Conservation (phyloP, 2,113 vertebrate genomes). For the Chroicocephalus ridibundus region DNA sequence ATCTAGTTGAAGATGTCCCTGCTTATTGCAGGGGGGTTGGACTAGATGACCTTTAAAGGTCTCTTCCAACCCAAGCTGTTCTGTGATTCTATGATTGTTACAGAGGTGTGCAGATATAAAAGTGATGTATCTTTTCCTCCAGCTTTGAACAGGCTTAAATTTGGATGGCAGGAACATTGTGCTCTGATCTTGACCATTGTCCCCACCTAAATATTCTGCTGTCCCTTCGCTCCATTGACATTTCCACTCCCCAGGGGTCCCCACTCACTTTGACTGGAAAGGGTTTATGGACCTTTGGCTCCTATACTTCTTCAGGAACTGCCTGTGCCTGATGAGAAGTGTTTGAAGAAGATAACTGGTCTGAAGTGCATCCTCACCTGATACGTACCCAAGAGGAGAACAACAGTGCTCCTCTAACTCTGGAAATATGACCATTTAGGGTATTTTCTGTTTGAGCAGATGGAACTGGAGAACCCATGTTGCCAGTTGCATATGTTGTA, state of each 20-base stretch:
- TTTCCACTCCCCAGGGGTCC: neutral
- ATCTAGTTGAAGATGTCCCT: neutral
- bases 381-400: neutral
- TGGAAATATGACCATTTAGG: accelerated
- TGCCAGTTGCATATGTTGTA: neutral
- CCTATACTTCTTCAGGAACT: neutral
- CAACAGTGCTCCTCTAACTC: neutral
- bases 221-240: neutral
- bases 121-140: neutral
- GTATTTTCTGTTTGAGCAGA: neutral
- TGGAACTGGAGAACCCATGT: neutral
- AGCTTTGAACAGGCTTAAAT: neutral
- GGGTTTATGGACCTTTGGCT: neutral
- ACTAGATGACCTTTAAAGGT: neutral
- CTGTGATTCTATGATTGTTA: neutral
- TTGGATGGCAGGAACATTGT: neutral
- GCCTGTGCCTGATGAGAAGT: neutral
- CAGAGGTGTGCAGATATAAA: neutral
- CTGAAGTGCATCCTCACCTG: neutral
- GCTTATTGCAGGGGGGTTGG: neutral
- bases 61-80: neutral
- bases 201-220: accelerated
- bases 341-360: neutral
- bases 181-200: neutral
- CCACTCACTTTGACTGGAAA: neutral